Conservation (phyloP, 2,113 vertebrate genomes). For the Ptilorrhoa leucosticta region DNA sequence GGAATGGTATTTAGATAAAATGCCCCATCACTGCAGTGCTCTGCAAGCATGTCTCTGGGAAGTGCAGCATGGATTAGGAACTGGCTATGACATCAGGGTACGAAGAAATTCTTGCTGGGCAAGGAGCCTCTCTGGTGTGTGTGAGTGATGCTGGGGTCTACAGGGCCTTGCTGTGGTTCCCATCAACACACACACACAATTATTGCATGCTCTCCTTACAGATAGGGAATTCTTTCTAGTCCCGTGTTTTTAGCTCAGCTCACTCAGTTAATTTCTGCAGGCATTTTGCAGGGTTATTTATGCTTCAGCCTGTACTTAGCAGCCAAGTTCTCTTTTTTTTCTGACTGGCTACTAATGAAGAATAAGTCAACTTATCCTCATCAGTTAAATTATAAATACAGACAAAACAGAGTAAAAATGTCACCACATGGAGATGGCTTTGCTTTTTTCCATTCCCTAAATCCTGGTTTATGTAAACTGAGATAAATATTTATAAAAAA, state of each 20-base stretch:
- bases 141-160: background rate
- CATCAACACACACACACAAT: background rate
- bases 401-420: constrained; percentile 41
- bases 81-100: background rate
- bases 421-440: constrained; percentile 38
- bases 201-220: background rate
- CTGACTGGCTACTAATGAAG: background rate
- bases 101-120: background rate
- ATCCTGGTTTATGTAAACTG: constrained; percentile 53
- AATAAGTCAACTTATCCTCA: constrained; percentile 39
- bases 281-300: constrained; percentile 8
- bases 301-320: background rate
- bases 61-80: background rate
- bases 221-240: background rate
- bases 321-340: constrained; percentile 33
- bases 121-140: background rate
- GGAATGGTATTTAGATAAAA: background rate
- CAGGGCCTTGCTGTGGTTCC: background rate
- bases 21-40: background rate
- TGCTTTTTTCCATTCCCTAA: constrained; percentile 52
- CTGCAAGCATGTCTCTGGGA: background rate
- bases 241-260: background rate
- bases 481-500: constrained; percentile 66
- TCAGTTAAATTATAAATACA: constrained; percentile 32
- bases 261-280: background rate